Evolutionary conservation across 2,113 vertebrate genomes (phyloP).

Genomic region (Nycticorax nycticorax): DNA sequence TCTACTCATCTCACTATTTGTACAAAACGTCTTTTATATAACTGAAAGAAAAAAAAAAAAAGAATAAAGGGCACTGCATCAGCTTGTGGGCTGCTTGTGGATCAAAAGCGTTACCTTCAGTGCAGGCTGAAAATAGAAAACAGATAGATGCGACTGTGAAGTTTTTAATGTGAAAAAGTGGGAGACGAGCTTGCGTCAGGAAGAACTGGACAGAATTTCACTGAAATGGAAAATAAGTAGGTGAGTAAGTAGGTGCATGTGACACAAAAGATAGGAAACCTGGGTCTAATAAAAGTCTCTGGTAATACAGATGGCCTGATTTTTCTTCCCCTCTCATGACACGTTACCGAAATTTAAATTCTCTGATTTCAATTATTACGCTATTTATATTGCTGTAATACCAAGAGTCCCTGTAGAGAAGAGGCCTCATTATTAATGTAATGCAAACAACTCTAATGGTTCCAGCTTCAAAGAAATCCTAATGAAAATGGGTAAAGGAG

Average conservation of each 20-base stretch:
- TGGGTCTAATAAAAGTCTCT: conserved; percentile 26
- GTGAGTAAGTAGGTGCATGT: conserved; percentile 48
- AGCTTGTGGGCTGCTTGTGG: neutral
- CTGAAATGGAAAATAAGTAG: conserved; percentile 52
- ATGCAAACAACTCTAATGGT: conserved; percentile 7
- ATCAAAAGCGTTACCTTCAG: conserved; percentile 45
- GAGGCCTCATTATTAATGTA: conserved; percentile 12
- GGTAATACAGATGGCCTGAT: conserved; percentile 39
- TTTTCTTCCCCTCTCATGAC: conserved; percentile 27
- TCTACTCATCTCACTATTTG: neutral
- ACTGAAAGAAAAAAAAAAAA: neutral
- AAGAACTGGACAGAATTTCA: conserved; percentile 23
- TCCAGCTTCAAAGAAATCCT: neutral
- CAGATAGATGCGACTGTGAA: conserved; percentile 2
- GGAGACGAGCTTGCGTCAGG: neutral
- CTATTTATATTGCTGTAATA: conserved; percentile 4
- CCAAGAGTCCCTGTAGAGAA: neutral
- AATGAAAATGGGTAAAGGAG: neutral
- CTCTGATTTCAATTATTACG: conserved; percentile 59
- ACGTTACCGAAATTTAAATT: neutral
- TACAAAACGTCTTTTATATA: conserved; percentile 23
- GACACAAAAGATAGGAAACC: conserved; percentile 45
- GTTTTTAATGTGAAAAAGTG: conserved; percentile 30
- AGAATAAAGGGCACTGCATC: neutral
- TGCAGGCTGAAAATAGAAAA: conserved; percentile 52